Evolutionary conservation across 1,140 invertebrate genomes (phyloP).

Genomic region (Galendromus occidentalis): DNA sequence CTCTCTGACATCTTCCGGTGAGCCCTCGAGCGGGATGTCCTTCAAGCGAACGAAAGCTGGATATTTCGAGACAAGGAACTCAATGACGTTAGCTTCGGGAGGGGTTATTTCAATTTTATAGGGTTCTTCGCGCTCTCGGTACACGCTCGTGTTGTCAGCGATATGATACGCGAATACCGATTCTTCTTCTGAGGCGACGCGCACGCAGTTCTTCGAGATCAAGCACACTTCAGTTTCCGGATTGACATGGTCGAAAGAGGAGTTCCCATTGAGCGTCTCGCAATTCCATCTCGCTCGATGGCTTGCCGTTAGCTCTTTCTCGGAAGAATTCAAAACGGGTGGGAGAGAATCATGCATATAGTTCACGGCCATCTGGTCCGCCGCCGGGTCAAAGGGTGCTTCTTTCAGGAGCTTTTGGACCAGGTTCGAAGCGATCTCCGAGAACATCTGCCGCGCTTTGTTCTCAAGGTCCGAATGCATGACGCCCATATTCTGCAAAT

Average conservation of each 20-base stretch:
- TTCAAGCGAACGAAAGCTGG: slow-evolving; percentile 50
- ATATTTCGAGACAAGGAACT: slow-evolving; percentile 47
- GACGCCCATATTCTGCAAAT: slow-evolving; percentile 47
- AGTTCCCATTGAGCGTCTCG: slow-evolving; percentile 38
- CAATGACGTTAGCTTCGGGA: slow-evolving; percentile 42
- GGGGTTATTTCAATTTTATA: slow-evolving; percentile 52
- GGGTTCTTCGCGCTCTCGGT: slow-evolving; percentile 49
- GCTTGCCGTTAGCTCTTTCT: slow-evolving; percentile 44
- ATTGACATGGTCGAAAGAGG: slow-evolving; percentile 40
- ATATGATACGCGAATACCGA: slow-evolving; percentile 49
- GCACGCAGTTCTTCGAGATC: slow-evolving; percentile 28
- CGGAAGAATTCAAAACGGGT: slow-evolving; percentile 39
- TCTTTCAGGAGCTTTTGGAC: slow-evolving; percentile 40
- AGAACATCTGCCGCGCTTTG: slow-evolving; percentile 34
- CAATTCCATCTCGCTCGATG: slow-evolving; percentile 41
- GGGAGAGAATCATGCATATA: slow-evolving; percentile 72
- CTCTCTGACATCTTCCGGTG: neutral
- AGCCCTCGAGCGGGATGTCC: slow-evolving; percentile 35
- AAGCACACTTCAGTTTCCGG: slow-evolving; percentile 43
- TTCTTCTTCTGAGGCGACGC: slow-evolving; percentile 44
- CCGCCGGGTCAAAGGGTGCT: slow-evolving; percentile 53
- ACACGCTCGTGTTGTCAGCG: slow-evolving; percentile 57
- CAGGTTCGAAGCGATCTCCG: slow-evolving; percentile 38
- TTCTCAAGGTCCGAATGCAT: slow-evolving; percentile 33
- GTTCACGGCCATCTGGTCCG: slow-evolving; percentile 59